Evolutionary conservation across 2,888 invertebrate species (phyloP), one percentile per base, ranked within the genome.

Genomic region (Synanthedon vespiformis): DNA sequence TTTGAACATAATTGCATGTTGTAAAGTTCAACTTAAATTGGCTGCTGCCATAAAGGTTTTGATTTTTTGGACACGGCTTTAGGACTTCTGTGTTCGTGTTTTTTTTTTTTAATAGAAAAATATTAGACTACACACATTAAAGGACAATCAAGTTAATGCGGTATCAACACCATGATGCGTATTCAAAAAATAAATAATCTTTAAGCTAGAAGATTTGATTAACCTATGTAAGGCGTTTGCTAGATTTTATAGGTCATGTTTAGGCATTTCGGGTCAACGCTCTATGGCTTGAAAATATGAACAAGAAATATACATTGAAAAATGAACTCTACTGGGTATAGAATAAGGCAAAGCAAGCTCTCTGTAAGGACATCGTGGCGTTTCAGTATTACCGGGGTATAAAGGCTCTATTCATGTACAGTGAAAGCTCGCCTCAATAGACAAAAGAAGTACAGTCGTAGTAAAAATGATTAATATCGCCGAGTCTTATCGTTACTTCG

Each of bases 401-500:
- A 83, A 80, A 81, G 77, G 70, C 67, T 64, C 65, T 68, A 81
- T 84, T 81, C 80, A 80, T 63, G 72, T 61, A 61, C 68, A 71
- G 70, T 81, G 80, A 81, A 84, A 85, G 82, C 73, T 70, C 75
- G 77, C 75, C 72, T 72, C 77, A 76, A n/a, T 78, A 82, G 79
- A 79, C 78, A 77, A 77, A 75, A 69, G 72, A 61, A 69, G 65
- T 63, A 66, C 58, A 71, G 67, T 60, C 66, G 74, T 74, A 72
- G 77, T 83, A 80, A 80, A 85, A 80, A 84, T 85, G 83, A 85
- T 84, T 82, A 85, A 86, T 81, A 72, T 67, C 67, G 64, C 61
- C 70, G 67, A 70, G 70, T 34, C 34, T 34, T 34, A 34, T 70
- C 69, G 72, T 70, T 77, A 76, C 82, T 83, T 82, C 81, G 75